Evolutionary conservation across 1,140 invertebrate genomes (phyloP), one percentile per base, ranked within the genome.

Genomic region (Drosophila biarmipes): DNA sequence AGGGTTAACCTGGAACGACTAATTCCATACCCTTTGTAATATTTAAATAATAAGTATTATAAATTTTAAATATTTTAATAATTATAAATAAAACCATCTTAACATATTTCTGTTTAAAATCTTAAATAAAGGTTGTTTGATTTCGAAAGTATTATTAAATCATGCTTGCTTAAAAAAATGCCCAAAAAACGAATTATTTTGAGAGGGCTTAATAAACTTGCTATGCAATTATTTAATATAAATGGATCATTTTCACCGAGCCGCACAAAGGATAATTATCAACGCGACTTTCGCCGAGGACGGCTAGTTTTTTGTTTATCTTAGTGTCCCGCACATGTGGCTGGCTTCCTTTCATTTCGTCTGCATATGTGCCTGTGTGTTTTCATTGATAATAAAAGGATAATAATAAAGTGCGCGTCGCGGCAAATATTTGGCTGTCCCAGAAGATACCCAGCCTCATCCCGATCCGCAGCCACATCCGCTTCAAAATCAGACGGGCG

Each of bases 341-440:
- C 8, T 42, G 24, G 27, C 17, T 63, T 8, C 17, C 14, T 21
- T 14, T 59, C 31, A 43, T 37, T 61, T n/a, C 29, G 27, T 14
- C 31, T 46, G 19, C 42, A 35, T 46, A 27, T 48, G 40, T 53
- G 55, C 51, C 27, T 45, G 56, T 57, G 67, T 84, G 55, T 81
- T 86, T 86, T 74, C 81, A 86, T 86, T 87, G 82, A 87, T 87
- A 86, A 87, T 86, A 86, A 86, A 86, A 87, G 82, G 75, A 87
- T 87, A 87, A 86, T 82, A 82, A 82, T 87, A 87, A 73, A 86
- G 78, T 74, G 77, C 78, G 78, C 78, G 78, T 64, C 82, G 81
- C 78, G 81, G 82, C 78, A 78, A 87, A 86, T 81, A 75, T 87
- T 87, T 78, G 63, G 40, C 38, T 76, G 61, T 38, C 51, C 59